Percentiles rank a stretch among this genome's conserved stretches.
phyloP scores from a whole-genome alignment of 1,140 invertebrate species.

The Tetramorium simillimum region DNA sequence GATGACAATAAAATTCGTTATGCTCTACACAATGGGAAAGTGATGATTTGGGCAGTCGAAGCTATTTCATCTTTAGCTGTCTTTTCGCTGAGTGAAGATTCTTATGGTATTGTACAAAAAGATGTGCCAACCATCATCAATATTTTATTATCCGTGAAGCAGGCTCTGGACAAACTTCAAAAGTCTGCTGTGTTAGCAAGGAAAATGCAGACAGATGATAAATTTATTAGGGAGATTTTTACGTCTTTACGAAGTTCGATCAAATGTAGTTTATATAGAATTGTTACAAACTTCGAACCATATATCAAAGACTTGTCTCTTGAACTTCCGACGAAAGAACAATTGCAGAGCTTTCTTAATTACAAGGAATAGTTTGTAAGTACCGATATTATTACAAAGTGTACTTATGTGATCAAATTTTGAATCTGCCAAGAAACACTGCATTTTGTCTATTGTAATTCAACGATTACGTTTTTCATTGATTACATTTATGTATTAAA shows the following conservation, averaged over 20 bases:
- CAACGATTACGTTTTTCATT: not conserved
- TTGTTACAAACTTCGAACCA: slow-evolving; percentile 88
- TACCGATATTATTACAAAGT: not conserved
- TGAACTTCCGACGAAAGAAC: slow-evolving; percentile 79
- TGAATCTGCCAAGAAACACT: not conserved
- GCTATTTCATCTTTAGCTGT: slow-evolving; percentile 89
- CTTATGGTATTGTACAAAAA: slow-evolving; percentile 92
- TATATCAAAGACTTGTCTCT: slow-evolving; percentile 89
- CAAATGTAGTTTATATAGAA: slow-evolving; percentile 91
- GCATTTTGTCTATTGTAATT: not conserved
- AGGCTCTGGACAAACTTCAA: slow-evolving; percentile 89
- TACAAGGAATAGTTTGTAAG: slow-evolving; percentile 78
- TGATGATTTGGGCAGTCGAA: slow-evolving; percentile 90
- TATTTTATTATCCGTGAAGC: slow-evolving; percentile 88
- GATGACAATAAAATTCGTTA: slow-evolving; percentile 89
- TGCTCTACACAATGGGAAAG: slow-evolving; percentile 88
- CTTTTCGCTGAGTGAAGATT: slow-evolving; percentile 90
- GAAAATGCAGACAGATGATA: slow-evolving; percentile 87
- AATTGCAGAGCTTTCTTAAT: slow-evolving; percentile 78
- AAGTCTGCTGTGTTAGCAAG: slow-evolving; percentile 88
- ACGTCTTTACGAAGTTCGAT: slow-evolving; percentile 87
- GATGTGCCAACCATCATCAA: slow-evolving; percentile 90
- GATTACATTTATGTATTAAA: not conserved
- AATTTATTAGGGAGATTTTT: slow-evolving; percentile 87
- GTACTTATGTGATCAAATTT: slow-evolving; percentile 6